phyloP scores from a whole-genome alignment of 2,797 vertebrate genomes.

The Darevskia nairensis region DNA sequence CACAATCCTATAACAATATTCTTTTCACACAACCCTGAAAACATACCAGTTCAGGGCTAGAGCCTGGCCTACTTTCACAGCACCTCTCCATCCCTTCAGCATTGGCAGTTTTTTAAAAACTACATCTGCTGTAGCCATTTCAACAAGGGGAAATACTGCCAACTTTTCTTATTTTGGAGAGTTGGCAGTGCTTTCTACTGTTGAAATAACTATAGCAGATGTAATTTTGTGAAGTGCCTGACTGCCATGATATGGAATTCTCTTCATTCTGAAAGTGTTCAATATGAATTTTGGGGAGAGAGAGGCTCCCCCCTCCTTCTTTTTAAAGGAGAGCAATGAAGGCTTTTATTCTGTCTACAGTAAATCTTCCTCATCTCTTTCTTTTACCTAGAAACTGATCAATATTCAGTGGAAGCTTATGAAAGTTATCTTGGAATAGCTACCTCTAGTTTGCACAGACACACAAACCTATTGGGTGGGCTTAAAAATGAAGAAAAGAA shows the following conservation, averaged over 20 bases:
- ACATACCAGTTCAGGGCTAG: not conserved
- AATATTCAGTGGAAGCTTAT: not conserved
- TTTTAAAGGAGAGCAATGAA: not conserved
- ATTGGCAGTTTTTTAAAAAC: not conserved
- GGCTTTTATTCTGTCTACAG: not conserved
- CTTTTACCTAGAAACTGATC: not conserved
- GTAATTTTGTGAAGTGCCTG: conserved; percentile 6
- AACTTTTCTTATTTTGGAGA: conserved; percentile 29
- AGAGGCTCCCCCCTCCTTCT: not conserved
- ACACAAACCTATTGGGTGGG: not conserved
- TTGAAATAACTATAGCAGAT: conserved; percentile 12
- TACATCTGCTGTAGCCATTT: conserved; percentile 28
- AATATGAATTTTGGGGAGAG: not conserved
- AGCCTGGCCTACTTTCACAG: not conserved
- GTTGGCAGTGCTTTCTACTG: conserved; percentile 3
- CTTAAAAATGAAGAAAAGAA: not conserved
- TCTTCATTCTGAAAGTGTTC: not conserved
- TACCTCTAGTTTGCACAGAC: not conserved
- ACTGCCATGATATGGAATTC: not conserved
- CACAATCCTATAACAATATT: no score
- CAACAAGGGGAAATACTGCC: conserved; percentile 8
- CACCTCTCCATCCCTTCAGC: not conserved
- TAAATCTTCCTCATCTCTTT: not conserved
- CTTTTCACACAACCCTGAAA: not conserved
- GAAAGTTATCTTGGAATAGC: not conserved